These are phyloP conservation scores for Caerostris extrusa DNA, from an alignment of 1,140 invertebrate genomes.

Conservation along the genomic window DNA sequence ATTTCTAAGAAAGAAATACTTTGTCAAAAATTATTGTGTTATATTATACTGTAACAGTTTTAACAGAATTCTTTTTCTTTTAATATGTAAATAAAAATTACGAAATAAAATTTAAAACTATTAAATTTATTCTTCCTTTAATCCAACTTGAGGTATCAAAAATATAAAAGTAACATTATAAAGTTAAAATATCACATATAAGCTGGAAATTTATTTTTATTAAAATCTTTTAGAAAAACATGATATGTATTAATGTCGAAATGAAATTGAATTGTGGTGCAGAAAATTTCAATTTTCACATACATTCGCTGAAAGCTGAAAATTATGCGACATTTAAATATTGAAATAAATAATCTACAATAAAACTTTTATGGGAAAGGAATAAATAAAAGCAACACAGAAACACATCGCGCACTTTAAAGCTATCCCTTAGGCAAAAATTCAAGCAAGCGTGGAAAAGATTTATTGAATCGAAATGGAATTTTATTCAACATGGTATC, in stretches of 20 bases:
- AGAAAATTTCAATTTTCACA: neutral
- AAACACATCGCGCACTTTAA: neutral
- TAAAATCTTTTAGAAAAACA: neutral
- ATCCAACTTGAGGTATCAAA: too few species aligned
- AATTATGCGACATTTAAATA: slow-evolving; percentile 18
- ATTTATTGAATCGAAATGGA: slow-evolving; percentile 31
- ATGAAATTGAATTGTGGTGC: neutral
- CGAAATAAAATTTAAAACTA: too few species aligned
- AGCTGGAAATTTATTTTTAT: neutral
- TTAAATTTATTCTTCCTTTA: too few species aligned
- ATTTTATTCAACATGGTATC: slow-evolving; percentile 5
- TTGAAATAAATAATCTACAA: slow-evolving; percentile 25
- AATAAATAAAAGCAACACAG: too few species aligned
- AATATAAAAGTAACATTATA: too few species aligned
- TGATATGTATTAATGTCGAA: neutral
- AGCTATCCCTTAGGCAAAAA: slow-evolving; percentile 2
- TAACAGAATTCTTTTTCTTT: too few species aligned
- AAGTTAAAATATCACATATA: neutral
- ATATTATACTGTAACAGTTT: too few species aligned
- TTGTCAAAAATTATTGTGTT: too few species aligned
- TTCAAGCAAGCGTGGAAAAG: neutral
- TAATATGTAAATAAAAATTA: too few species aligned
- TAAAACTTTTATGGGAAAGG: too few species aligned
- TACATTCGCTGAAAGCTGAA: neutral
- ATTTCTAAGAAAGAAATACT: too few species aligned